Evolutionary conservation across 2,888 invertebrate species (phyloP), one percentile per base, ranked within the genome.

Genomic region (Chorisops tibialis): DNA sequence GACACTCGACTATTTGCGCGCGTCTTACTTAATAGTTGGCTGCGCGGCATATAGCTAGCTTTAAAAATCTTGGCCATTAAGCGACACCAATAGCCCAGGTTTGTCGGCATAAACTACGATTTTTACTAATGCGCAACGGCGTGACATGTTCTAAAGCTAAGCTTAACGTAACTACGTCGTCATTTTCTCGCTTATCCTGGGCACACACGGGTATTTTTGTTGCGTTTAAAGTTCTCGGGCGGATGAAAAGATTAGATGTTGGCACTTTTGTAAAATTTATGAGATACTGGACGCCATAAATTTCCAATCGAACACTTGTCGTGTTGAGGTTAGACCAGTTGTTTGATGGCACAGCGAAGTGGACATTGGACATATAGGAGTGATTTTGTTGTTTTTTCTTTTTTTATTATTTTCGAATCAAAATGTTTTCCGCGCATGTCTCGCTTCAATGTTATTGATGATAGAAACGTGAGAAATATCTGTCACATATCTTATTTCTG

Each of bases 221-320:
- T 30, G 30, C 30, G 30, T 43, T 45, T 43, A 56, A 56, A 56
- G 45, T 45, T 56, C 56, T 45, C 43, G 56, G n/a, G 56, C 56
- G 43, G 56, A 56, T 45, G 56, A 30, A n/a, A 1, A 43, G 56
- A 56, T 56, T 18, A 18, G 56, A 45, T 43, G 43, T 30, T 56
- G 45, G 56, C 56, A 56, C 56, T 56, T 56, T 54, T 16, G 43
- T 56, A 56, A 56, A 56, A 56, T 56, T 56, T 56, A 56, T 56
- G 43, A 45, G 43, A 56, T 24, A 56, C 56, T 56, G 56, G 56
- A 30, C 18, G 18, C 30, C 45, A 56, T 56, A 56, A 56, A 56
- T 56, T 56, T 11, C 43, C 45, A 24, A 24, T 56, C 18, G 56
- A 56, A 56, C 56, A 56, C 45, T 45, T 45, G 43, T 30, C 56